Conservation (phyloP, 2,888 invertebrate genomes). For the Linnaemya vulpina region DNA sequence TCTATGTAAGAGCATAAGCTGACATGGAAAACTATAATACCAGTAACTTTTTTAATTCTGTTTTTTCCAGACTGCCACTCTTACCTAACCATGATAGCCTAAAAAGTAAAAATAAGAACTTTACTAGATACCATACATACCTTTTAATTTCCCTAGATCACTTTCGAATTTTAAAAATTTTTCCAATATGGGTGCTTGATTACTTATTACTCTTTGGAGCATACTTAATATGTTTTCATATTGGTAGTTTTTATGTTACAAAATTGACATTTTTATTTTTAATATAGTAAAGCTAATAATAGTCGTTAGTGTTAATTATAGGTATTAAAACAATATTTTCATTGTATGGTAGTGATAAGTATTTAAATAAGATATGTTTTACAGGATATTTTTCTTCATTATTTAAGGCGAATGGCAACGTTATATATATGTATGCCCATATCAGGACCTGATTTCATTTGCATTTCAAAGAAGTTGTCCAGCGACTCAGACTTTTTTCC, state of each 20-base stretch:
- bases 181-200: background rate
- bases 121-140: slow-evolving; percentile 20
- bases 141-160: slow-evolving; percentile 24
- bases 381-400: slow-evolving; percentile 28
- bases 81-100: background rate
- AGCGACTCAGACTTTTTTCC: too few relatives aligned
- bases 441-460: too few relatives aligned
- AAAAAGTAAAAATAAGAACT: slow-evolving; percentile 15
- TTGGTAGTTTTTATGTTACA: slow-evolving; percentile 30
- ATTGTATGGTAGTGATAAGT: slow-evolving; percentile 37
- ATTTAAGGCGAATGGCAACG: slow-evolving; percentile 31
- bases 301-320: slow-evolving; percentile 41
- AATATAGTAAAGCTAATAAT: slow-evolving; percentile 23
- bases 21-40: background rate
- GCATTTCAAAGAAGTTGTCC: too few relatives aligned
- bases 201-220: slow-evolving; percentile 9
- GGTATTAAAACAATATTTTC: slow-evolving; percentile 37
- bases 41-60: background rate
- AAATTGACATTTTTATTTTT: slow-evolving; percentile 10
- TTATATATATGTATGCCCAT: background rate
- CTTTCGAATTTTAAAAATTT: slow-evolving; percentile 1
- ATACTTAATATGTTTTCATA: slow-evolving; percentile 22
- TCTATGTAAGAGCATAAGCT: background rate
- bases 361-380: slow-evolving; percentile 38
- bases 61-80: background rate